Base-by-base conservation (phyloP, 2,888 invertebrate genomes). In the Byasa hedistus region DNA sequence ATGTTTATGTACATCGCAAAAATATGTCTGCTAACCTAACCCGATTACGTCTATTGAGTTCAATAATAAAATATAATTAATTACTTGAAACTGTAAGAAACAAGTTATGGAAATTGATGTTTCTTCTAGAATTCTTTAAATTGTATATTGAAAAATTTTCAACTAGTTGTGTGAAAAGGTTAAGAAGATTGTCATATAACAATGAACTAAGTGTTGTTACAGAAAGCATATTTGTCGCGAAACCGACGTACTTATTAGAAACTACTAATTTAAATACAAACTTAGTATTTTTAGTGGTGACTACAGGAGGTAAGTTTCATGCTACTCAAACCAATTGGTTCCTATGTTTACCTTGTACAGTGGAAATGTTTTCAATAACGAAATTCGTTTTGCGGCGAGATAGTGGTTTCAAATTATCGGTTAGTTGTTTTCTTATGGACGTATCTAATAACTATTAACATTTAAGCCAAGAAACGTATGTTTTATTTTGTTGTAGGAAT, bases 351-450 rank as follows among this genome's bases (percentile, higher is more conserved):
- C 23, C 55, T 65, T 69, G 59, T 57, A 57, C 32, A 57, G 64
- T 69, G 65, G 66, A 65, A 67, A 68, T 68, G 61, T 64, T 68
- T 65, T 66, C 61, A 57, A 71, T 64, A 68, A 66, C 56, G 55
- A 66, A 69, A 66, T 66, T 66, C 36, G 66, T 65, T 69, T 59
- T 61, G 27, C 64, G 54, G 8, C 3, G 59, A 52, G 39, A 54
- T 57, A 57, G 64, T n/a, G 52, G 39, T 23, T 58, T 10, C 21
- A 55, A 39, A 44, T 54, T 57, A 58, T 58, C 52, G 39, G 23
- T 21, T 58, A 24, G 39, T 58, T 51, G 22, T 64, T 57, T 64
- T 57, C 44, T 44, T 44, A 44, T 39, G 17, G 12, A 39, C 15
- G 2, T 44, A 44, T 32, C 32, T 17, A 44, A 19, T 17, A 44